A percentile compares a stretch with the other conserved stretches of the same genome.
These are phyloP conservation scores for Discoglossus pictus DNA, from an alignment of 2,797 vertebrate genomes.

Conservation along the genomic window DNA sequence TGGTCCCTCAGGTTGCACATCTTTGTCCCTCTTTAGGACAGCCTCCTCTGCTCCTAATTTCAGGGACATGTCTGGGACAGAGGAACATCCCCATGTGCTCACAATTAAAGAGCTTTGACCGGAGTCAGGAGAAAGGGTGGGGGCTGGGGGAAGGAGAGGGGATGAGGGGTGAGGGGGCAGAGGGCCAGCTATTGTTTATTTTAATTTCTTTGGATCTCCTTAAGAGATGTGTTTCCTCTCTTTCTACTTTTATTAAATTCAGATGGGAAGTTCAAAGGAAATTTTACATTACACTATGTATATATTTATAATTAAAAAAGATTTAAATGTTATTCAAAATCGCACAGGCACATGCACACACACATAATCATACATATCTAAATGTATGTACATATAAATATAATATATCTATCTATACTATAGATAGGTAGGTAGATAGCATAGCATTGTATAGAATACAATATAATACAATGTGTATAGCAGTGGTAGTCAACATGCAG, in stretches of 20 bases:
- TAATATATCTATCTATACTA: too few species aligned
- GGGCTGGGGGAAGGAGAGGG: background rate
- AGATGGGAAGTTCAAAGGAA: conserved; percentile 47
- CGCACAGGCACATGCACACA: background rate
- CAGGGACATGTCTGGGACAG: conserved; percentile 43
- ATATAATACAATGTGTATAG: too few species aligned
- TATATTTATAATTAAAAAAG: conserved; percentile 37
- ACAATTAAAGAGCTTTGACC: conserved; percentile 40
- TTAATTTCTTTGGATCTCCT: conserved; percentile 51
- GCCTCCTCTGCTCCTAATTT: conserved; percentile 18
- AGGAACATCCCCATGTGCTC: conserved; percentile 46
- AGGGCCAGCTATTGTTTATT: conserved; percentile 51
- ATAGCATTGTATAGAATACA: too few species aligned
- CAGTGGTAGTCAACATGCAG: too few species aligned
- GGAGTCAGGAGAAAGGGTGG: conserved; percentile 31
- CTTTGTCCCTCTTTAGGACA: conserved; percentile 2
- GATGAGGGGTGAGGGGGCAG: conserved; percentile 39
- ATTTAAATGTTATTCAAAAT: conserved; percentile 17
- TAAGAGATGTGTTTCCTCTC: conserved; percentile 47
- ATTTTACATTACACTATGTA: conserved; percentile 16
- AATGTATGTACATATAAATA: too few species aligned
- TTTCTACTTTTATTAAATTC: conserved; percentile 37
- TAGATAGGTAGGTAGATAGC: too few species aligned
- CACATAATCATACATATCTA: too few species aligned
- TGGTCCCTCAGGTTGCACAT: background rate